A percentile compares a stretch with the other conserved stretches of the same genome.
Conservation (phyloP, 1,140 invertebrate species). For the Brachionus calyciflorus region DNA sequence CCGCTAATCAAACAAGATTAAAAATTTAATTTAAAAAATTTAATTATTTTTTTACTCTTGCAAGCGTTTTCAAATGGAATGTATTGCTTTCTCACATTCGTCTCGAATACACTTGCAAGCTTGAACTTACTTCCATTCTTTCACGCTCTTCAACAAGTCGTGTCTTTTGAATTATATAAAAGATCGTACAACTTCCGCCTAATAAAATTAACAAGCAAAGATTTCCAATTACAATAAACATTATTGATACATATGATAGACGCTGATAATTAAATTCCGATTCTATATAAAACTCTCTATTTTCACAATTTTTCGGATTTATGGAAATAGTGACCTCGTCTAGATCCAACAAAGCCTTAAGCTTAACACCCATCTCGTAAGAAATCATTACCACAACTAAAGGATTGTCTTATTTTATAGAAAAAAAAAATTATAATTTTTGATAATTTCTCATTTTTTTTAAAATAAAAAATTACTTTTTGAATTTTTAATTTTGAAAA, state of each 20-base stretch:
- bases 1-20: neutral
- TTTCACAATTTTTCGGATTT: slow-evolving; percentile 26
- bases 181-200: neutral
- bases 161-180: slow-evolving; percentile 13
- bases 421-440: neutral
- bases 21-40: neutral
- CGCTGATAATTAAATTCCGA: slow-evolving; percentile 6
- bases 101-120: neutral
- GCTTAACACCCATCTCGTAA: neutral
- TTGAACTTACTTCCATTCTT: neutral
- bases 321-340: neutral
- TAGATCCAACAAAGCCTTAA: neutral
- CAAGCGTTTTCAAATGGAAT: too few relatives aligned
- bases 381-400: slow-evolving; percentile 20
- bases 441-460: neutral
- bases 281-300: slow-evolving; percentile 21
- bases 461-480: slow-evolving; percentile 14
- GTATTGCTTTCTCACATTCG: neutral
- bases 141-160: slow-evolving; percentile 8
- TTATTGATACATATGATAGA: slow-evolving; percentile 23
- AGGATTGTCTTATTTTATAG: slow-evolving; percentile 19
- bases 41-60: neutral
- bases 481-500: slow-evolving; percentile 8
- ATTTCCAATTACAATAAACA: slow-evolving; percentile 28
- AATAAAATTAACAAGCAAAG: neutral